These are phyloP conservation scores for Eremobia ochroleuca DNA, from an alignment of 2,888 invertebrate genomes.

Conservation along the genomic window DNA sequence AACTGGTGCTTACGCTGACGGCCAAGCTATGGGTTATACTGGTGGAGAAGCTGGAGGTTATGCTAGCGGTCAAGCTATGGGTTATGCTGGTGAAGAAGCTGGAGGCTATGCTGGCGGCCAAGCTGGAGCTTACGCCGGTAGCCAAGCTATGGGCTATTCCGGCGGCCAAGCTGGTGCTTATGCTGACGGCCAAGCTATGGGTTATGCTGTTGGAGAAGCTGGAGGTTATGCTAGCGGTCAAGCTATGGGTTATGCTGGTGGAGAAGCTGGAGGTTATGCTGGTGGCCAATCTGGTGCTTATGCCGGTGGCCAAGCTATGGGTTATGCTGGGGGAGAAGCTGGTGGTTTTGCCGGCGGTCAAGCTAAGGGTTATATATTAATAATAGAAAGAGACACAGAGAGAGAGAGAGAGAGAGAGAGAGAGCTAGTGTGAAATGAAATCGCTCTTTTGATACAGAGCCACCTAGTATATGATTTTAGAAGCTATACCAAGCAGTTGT, in stretches of 20 bases:
- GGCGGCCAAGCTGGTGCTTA: not conserved
- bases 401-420: no score
- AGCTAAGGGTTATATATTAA: not conserved
- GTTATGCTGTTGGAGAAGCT: not conserved
- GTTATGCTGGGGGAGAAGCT: not conserved
- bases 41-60: not conserved
- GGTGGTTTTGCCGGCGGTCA: not conserved
- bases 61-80: not conserved
- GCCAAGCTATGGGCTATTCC: not conserved
- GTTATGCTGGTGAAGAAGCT: not conserved
- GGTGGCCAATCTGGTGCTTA: no score
- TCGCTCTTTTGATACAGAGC: no score
- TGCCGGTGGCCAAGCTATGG: not conserved
- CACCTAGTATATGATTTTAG: no score
- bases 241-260: not conserved
- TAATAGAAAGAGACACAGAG: no score
- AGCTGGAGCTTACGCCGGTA: not conserved
- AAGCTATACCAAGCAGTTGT: no score
- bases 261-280: not conserved
- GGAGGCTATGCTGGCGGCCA: accelerated
- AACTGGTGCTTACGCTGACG: not conserved
- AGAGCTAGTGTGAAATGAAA: no score
- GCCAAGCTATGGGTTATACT: not conserved
- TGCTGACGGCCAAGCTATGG: no score
- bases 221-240: not conserved